A percentile compares a stretch with the other conserved stretches of the same genome.
Conservation (phyloP, 2,888 invertebrate species). For the Zygogramma bicolorata region DNA sequence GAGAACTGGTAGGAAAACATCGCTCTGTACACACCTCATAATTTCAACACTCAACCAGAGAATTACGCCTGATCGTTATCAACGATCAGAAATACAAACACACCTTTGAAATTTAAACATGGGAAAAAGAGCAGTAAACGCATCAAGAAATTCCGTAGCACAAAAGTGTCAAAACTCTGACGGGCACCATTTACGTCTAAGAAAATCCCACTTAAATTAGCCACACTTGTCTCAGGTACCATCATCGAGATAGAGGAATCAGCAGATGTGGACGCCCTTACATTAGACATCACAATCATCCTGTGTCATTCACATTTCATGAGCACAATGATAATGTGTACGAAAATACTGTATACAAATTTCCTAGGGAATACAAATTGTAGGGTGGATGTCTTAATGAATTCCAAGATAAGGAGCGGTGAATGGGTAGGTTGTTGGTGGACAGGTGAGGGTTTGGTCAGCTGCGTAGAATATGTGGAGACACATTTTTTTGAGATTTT, state of each 20-base stretch:
- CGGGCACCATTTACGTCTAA: conserved; percentile 44
- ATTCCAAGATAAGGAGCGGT: conserved; percentile 43
- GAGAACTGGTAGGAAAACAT: too few relatives aligned
- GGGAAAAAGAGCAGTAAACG: conserved; percentile 34
- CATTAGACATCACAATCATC: conserved; percentile 56
- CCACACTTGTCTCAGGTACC: conserved; percentile 64
- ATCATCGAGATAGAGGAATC: conserved; percentile 15
- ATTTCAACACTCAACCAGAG: too few relatives aligned
- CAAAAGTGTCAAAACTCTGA: conserved; percentile 55
- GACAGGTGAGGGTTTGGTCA: conserved; percentile 43
- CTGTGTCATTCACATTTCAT: conserved; percentile 36
- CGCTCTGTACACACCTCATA: too few relatives aligned
- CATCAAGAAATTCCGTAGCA: conserved; percentile 55
- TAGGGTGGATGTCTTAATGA: conserved; percentile 59
- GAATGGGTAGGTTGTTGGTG: conserved; percentile 38
- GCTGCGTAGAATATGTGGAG: conserved; percentile 9
- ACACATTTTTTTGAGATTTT: too few relatives aligned
- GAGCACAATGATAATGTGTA: conserved; percentile 57
- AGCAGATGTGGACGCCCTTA: conserved; percentile 53
- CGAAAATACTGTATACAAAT: conserved; percentile 63
- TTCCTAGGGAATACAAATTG: conserved; percentile 59
- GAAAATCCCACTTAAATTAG: conserved; percentile 60
- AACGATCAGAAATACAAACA: conserved; percentile 27
- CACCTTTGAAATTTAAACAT: not conserved
- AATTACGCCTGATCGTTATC: not conserved